phyloP scores from a whole-genome alignment of 2,797 vertebrate genomes.

The Gallinago nigripennis region DNA sequence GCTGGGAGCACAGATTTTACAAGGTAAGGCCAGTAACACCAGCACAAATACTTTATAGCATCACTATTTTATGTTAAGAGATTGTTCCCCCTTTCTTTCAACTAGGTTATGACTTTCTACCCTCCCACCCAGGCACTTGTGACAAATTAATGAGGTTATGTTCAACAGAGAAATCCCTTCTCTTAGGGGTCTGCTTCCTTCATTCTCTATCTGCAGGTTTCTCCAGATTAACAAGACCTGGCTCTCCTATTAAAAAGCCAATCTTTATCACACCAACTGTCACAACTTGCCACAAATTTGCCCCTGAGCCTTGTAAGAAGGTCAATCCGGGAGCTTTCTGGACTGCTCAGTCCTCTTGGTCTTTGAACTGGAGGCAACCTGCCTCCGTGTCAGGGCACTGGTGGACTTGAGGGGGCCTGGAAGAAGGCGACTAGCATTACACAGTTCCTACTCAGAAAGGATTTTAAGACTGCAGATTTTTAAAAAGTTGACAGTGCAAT shows the following conservation, averaged over 20 bases:
- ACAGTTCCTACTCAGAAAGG: not conserved
- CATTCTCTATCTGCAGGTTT: not conserved
- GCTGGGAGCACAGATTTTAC: not conserved
- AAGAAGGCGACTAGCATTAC: not conserved
- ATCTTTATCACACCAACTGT: not conserved
- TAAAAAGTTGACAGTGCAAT: not conserved
- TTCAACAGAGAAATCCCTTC: not conserved
- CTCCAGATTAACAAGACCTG: not conserved
- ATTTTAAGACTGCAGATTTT: not conserved
- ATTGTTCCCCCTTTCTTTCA: not conserved
- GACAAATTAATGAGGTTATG: not conserved
- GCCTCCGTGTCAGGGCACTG: rapidly evolving
- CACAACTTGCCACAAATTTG: not conserved
- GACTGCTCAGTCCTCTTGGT: not conserved
- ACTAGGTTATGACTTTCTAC: not conserved
- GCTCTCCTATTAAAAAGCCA: not conserved
- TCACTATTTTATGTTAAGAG: not conserved
- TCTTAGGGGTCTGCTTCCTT: not conserved
- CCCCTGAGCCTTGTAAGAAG: not conserved
- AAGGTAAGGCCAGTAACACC: not conserved
- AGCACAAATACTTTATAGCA: not conserved
- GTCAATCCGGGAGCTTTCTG: not conserved
- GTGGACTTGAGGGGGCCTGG: not conserved
- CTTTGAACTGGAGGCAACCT: not conserved
- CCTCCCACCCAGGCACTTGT: not conserved